These are phyloP conservation scores for Pangasianodon hypophthalmus DNA, from an alignment of 2,113 vertebrate genomes.

Conservation along the genomic window DNA sequence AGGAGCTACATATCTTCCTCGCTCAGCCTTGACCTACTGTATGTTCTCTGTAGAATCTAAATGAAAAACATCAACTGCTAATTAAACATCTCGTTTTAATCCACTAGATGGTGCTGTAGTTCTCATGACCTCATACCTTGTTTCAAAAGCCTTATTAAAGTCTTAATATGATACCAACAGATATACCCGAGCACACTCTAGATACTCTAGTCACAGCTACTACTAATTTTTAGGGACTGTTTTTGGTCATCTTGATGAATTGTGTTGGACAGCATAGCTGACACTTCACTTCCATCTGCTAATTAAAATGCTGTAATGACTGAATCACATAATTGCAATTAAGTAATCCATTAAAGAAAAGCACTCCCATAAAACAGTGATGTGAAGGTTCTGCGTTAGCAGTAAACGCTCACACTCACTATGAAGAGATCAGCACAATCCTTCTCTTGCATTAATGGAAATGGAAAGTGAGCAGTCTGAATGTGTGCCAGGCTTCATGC, in stretches of 20 bases:
- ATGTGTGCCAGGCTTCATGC: background rate
- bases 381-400: background rate
- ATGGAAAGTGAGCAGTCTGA: background rate
- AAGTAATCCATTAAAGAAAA: conserved; percentile 3
- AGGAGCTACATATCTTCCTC: background rate
- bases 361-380: conserved; percentile 1
- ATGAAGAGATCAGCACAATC: background rate
- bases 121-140: background rate
- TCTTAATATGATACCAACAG: background rate
- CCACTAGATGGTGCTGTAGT: conserved; percentile 23
- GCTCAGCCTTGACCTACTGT: background rate
- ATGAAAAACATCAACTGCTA: background rate
- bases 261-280: background rate
- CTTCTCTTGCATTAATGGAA: background rate
- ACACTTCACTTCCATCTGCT: conserved; percentile 1
- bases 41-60: background rate
- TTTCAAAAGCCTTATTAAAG: background rate
- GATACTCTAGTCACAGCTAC: background rate
- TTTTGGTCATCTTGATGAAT: background rate
- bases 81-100: background rate
- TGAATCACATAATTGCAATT: conserved; percentile 1
- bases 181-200: background rate
- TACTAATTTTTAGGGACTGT: background rate
- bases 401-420: background rate
- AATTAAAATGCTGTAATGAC: conserved; percentile 10